Evolutionary conservation across 2,797 vertebrate species (phyloP), one percentile per base, ranked within the genome.

Genomic region (Alfaro cultratus): DNA sequence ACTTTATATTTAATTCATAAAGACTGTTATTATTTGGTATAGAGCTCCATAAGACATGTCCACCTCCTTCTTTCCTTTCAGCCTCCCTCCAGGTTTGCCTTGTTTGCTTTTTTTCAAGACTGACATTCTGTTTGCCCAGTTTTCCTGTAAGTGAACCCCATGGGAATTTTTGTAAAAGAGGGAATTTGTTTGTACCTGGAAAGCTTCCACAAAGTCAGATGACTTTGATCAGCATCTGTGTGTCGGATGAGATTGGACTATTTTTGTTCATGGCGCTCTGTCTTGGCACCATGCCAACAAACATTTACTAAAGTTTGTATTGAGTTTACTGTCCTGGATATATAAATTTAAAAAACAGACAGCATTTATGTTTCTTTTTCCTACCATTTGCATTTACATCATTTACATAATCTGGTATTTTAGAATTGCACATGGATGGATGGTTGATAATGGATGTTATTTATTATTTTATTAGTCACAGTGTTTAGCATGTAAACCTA

Each of bases 171-270:
- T 57, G 4, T 60, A 5, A 49, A 34, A 88, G 85, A 64, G 86
- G 74, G 85, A 90, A 86, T 87, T 80, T 87, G 85, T 92, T 92
- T 89, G 92, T 70, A 88, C 83, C 90, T 92, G 88, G 89, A 87
- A 64, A 46, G 84, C 84, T 84, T 92, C 83, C 81, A 74, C 88
- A 87, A 86, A 86, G 83, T 88, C 88, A 86, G 89, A 84, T 88
- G 89, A 88, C 91, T 89, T 92, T 94, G 90, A 92, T 93, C 88
- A 83, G 87, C 75, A 83, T 93, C 85, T 76, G 77, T 77, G 62
- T 80, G 83, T 94, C 84, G 91, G 90, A 93, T 92, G 91, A 93
- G 82, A 83, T 89, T 87, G 89, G 41, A 70, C 23, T 91, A 88
- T 83, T 91, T 94, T n/a, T 70, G 68, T 45, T 12, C 43, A 7